Evolutionary conservation across 2,113 vertebrate species (phyloP).

Genomic region (Anser brachyrhynchus): DNA sequence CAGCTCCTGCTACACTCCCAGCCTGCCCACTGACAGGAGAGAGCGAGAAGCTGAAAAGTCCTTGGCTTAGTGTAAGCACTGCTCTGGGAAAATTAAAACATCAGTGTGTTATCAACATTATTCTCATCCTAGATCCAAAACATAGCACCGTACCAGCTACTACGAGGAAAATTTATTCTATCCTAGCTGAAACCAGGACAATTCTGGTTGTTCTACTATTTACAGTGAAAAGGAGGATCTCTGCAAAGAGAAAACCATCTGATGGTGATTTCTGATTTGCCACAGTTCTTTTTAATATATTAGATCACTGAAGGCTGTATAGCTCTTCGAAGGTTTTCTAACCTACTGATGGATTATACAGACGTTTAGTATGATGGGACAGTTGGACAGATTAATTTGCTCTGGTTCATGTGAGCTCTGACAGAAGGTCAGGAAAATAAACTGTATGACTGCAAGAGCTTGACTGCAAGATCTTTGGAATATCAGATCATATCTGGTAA

Average conservation of each 20-base stretch:
- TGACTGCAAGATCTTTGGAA: slow-evolving; percentile 8
- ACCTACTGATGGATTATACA: background rate
- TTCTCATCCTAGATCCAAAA: too few relatives aligned
- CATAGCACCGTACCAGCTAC: too few relatives aligned
- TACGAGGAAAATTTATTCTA: too few relatives aligned
- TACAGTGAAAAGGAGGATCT: background rate
- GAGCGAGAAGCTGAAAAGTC: too few relatives aligned
- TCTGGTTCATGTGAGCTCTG: background rate
- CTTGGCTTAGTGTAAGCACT: too few relatives aligned
- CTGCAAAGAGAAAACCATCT: background rate
- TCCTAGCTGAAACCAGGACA: too few relatives aligned
- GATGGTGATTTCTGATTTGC: background rate
- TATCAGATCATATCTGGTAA: background rate
- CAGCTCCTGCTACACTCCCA: too few relatives aligned
- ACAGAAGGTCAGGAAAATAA: slow-evolving; percentile 40
- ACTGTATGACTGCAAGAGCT: background rate
- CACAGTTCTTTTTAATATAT: background rate
- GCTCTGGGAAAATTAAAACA: too few relatives aligned
- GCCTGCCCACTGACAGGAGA: too few relatives aligned
- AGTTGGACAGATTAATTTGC: background rate
- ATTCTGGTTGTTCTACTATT: background rate
- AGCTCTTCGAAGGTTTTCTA: slow-evolving; percentile 24
- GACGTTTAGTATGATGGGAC: slow-evolving; percentile 2
- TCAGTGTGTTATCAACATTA: too few relatives aligned
- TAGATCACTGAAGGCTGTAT: background rate